Percentiles rank a stretch among this genome's conserved stretches.
Evolutionary conservation across 2,113 vertebrate species (phyloP).

Genomic region (Calyptommatus sinebrachiatus): DNA sequence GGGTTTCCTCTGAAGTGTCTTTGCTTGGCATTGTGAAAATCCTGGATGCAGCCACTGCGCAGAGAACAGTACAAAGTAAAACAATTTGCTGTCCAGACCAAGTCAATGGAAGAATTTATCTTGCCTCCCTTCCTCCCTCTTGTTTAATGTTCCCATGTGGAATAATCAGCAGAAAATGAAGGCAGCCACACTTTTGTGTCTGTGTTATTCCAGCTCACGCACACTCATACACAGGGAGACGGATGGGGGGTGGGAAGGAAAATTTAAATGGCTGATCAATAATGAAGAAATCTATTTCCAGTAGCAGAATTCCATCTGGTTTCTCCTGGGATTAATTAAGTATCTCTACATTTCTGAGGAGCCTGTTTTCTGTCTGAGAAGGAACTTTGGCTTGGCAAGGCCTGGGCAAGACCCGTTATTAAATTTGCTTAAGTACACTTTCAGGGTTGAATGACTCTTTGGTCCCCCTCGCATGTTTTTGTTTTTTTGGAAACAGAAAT

Average conservation of each 20-base stretch:
- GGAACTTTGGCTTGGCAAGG: constrained; percentile 12
- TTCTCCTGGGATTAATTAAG: constrained; percentile 63
- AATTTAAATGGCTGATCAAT: constrained; percentile 45
- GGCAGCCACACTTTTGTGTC: constrained; percentile 51
- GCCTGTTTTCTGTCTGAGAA: constrained; percentile 36
- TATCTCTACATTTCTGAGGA: constrained; percentile 43
- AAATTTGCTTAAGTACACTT: background rate
- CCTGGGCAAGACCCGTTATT: background rate
- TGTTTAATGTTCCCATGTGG: constrained; percentile 37
- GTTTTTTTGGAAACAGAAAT: background rate
- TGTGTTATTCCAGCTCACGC: constrained; percentile 26
- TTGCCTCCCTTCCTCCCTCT: constrained; percentile 30
- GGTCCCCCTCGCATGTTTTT: too few species aligned
- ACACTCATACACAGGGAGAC: too few species aligned
- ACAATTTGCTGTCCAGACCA: constrained; percentile 20
- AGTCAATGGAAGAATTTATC: constrained; percentile 33
- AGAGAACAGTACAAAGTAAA: constrained; percentile 8
- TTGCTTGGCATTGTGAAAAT: background rate
- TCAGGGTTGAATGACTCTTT: background rate
- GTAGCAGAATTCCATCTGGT: constrained; percentile 52
- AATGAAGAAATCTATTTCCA: constrained; percentile 66
- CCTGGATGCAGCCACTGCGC: background rate
- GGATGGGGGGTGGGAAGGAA: too few species aligned
- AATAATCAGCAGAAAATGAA: constrained; percentile 30
- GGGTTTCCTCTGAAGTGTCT: background rate